Evolutionary conservation across 2,113 vertebrate species (phyloP), one percentile per base, ranked within the genome.

Genomic region (Canis aureus): DNA sequence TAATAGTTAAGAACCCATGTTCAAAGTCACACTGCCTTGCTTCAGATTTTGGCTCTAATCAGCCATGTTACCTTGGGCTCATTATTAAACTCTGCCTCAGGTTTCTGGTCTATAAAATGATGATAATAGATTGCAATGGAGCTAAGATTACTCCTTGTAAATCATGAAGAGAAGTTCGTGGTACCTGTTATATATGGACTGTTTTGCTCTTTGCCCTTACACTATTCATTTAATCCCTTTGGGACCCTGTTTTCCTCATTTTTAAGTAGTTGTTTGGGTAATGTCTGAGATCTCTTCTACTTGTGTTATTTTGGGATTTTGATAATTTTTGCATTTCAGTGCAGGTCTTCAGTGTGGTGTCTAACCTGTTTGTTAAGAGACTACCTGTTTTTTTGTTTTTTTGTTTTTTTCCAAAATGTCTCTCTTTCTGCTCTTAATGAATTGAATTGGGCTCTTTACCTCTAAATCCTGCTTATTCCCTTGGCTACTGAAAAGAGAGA

Each of bases 221-320:
- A 32, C 43, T 84, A 22, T 5, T 88, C 81, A 27, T 91, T 93
- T 83, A 83, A 74, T 88, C 38, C 67, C 85, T 96, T 73, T 73
- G 57, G n/a, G 51, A n/a, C 43, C 7, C 27, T 11, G 35, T 94
- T 92, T 86, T 86, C 19, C 19, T 96, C 35, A 78, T 79, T 89
- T 93, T 89, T 32, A 96, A 23, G 57, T 85, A 78, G 25, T 8
- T 89, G 3, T 83, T 95, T 62, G 8, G 35, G 15, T 94, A 35
- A 86, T 67, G 55, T 73, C 29, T 81, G 16, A 9, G 59, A 74
- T 7, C 6, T 27, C 1, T 62, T 83, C 49, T 38, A 71, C 22
- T 25, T 64, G 0, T 87, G 16, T 90, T 22, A 53, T 88, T 82
- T 92, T 15, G 60, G 25, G 20, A 57, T 87, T 76, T 53, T 85